A percentile compares a stretch with the other conserved stretches of the same genome.
Evolutionary conservation across 2,888 invertebrate genomes (phyloP).

Genomic region (Ferdinandea cuprea): DNA sequence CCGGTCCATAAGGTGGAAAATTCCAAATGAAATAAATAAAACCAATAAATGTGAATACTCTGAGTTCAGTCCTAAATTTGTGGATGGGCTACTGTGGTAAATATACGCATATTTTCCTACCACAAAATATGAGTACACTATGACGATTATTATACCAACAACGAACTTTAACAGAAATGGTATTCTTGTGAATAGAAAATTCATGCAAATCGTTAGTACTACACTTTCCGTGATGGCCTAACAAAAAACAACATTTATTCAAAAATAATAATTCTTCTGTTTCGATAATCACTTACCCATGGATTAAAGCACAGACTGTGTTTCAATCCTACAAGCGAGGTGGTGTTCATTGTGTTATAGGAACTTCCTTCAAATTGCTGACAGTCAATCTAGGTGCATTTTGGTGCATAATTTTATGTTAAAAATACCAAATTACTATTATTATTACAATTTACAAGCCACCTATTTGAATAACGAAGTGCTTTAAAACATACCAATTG

Average conservation of each 20-base stretch:
- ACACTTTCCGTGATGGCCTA: conserved; percentile 84
- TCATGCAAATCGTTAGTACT: conserved; percentile 86
- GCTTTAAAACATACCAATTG: conserved; percentile 84
- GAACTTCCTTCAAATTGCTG: conserved; percentile 59
- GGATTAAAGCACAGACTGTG: conserved; percentile 80
- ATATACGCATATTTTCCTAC: conserved; percentile 85
- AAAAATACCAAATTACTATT: no score
- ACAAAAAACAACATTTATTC: neutral
- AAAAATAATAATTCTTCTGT: no score
- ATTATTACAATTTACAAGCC: no score
- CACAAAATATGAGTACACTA: conserved; percentile 88
- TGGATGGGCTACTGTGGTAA: conserved; percentile 86
- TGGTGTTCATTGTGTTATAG: conserved; percentile 51
- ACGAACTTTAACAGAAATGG: conserved; percentile 92
- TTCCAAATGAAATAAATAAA: conserved; percentile 88
- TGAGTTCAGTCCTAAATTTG: conserved; percentile 88
- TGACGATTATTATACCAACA: conserved; percentile 87
- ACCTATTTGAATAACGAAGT: neutral
- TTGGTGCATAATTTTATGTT: neutral
- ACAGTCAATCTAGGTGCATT: conserved; percentile 77
- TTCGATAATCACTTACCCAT: conserved; percentile 78
- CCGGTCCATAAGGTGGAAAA: conserved; percentile 93
- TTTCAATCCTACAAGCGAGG: conserved; percentile 60
- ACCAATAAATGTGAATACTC: conserved; percentile 89
- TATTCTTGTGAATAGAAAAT: conserved; percentile 93